Evolutionary conservation across 2,113 vertebrate genomes (phyloP), one percentile per base, ranked within the genome.

Genomic region (Speoplatyrhinus poulsoni): DNA sequence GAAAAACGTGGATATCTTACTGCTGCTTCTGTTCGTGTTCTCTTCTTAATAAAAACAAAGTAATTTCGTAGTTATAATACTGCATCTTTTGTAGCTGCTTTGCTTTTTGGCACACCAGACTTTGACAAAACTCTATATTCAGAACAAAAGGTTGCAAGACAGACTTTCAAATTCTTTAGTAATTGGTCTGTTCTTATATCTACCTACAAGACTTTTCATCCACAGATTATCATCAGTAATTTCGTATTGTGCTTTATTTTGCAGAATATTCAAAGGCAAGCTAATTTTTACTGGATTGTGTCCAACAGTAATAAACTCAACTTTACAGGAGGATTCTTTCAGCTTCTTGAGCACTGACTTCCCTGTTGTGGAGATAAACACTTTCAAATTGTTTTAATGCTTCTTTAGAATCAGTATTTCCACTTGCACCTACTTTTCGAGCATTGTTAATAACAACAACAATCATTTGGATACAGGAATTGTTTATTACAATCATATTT

Each of bases 401-500:
- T 32, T 49, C 9, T 60, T 65, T 76, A 17, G 75, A 52, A 19
- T 26, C 26, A 26, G 26, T 26, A 26, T 26, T 26, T 26, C 48
- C 48, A 49, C 12, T 9, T 49, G 9, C 12, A 26, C 26, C 26
- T 26, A 26, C 26, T 26, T 49, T 49, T 49, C 3, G 48, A 49
- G 48, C 48, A 49, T 12, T 26, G 26, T 26, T 26, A 26, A 49
- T 26, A 26, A 26, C 26, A 26, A 19, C 19, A 80, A 77, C 47
- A 72, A 55, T 41, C 0, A 8, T 48, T 46, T 59, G 50, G 69
- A 70, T 73, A 70, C 58, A 72, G 62, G 41, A 61, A 55, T 57
- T 47, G 64, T 89, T 89, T 89, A 89, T 88, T 90, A 72, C 80
- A 77, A 77, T 54, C 77, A 80, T 69, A 17, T 72, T 69, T 79